A percentile compares a stretch with the other conserved stretches of the same genome.
These are phyloP conservation scores for Crepidodera aurea DNA, from an alignment of 2,888 invertebrate species.

Conservation along the genomic window DNA sequence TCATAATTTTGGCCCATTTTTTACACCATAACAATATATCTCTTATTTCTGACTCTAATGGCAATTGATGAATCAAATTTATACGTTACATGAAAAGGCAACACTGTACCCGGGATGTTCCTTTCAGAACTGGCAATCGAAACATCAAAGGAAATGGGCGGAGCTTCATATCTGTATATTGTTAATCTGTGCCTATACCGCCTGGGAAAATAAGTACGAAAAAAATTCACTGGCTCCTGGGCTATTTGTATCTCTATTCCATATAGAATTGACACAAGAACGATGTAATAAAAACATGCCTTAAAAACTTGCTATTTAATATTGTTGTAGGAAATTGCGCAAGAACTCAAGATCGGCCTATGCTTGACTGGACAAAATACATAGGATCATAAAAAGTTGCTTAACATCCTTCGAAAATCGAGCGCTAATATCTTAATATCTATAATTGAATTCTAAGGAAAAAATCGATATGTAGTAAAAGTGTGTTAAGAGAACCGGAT, in stretches of 20 bases:
- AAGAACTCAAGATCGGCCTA: background rate
- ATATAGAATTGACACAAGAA: background rate
- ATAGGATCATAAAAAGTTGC: slow-evolving; percentile 6
- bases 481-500: slow-evolving; percentile 1
- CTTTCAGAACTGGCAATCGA: too few species aligned
- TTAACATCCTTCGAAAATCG: slow-evolving; percentile 1
- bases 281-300: slow-evolving; percentile 11
- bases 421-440: slow-evolving; percentile 7
- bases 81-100: too few species aligned
- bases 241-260: background rate
- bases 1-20: too few species aligned
- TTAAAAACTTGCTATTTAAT: slow-evolving; percentile 5
- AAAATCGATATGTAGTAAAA: slow-evolving; percentile 1
- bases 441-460: slow-evolving; percentile 7
- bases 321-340: slow-evolving; percentile 7
- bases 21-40: too few species aligned
- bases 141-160: too few species aligned
- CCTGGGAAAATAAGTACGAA: too few species aligned
- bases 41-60: too few species aligned
- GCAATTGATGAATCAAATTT: too few species aligned
- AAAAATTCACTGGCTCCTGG: too few species aligned
- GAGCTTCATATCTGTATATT: too few species aligned
- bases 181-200: too few species aligned
- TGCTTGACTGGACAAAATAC: slow-evolving; percentile 10
- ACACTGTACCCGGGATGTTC: too few species aligned